Evolutionary conservation across 1,140 invertebrate species (phyloP), one percentile per base, ranked within the genome.

Genomic region (Colletes gigas): DNA sequence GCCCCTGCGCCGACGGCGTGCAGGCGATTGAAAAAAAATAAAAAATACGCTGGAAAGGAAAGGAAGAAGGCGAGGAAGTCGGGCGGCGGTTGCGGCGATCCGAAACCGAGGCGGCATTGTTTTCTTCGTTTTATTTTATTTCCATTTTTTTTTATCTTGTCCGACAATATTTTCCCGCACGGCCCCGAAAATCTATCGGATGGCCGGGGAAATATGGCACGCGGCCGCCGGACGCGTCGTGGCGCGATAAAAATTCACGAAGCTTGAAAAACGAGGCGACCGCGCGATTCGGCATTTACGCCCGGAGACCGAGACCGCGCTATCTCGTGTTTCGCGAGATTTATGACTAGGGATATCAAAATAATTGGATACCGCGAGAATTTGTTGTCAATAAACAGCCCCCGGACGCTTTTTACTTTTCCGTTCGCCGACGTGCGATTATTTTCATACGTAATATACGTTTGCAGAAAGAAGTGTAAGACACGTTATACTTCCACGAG

Each of bases 241-340:
- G 62, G 21, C 78, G 78, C 83, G 84, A 85, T 85, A 85, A 85
- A 85, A 85, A 85, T 85, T 85, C 73, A 60, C 73, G 83, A 68
- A 84, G 59, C 83, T 85, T 85, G 84, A 85, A 85, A 85, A 85
- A 85, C 84, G 84, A 85, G 69, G 41, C 63, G 17, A 52, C 30
- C 41, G 14, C 59, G 39, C 59, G 60, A 57, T 78, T 47, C 60
- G 54, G 41, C 78, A 19, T 47, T 80, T 52, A 69, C 54, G 69
- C 75, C 57, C 67, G 78, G 41, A 65, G 52, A 63, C 72, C 78
- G 83, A 85, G 63, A 54, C 78, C 62, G 72, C 77, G 77, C 73
- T 79, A 79, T 79, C 77, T 73, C 41, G 69, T 41, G 14, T 65
- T 65, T 55, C n/a, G 9, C 60, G 59, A 39, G 60, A 79, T 79